Evolutionary conservation across 2,888 invertebrate genomes (phyloP), one percentile per base, ranked within the genome.

Genomic region (Drosophila neutralis): DNA sequence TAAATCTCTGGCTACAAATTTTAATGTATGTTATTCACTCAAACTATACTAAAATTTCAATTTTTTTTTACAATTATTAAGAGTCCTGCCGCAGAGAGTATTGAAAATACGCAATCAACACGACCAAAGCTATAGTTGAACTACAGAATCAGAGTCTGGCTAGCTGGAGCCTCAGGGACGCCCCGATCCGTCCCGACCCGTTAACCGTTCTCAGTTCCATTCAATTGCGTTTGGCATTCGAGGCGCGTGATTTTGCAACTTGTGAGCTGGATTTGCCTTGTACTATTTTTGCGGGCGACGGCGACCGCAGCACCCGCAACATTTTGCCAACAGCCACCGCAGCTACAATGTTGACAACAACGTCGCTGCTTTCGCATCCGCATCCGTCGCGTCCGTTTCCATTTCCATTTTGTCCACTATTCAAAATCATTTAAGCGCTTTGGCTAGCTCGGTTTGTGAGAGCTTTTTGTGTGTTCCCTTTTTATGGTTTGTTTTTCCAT

Each of bases 221-320:
- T 87, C 83, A 85, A 87, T 83, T 87, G 83, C 69, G 69, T 75
- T 85, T 72, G 75, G 65, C 69, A 71, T 82, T 73, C 86, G 78
- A 79, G 76, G 87, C 87, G 87, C 86, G 89, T 86, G 86, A 86
- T 86, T 86, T 88, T 86, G 87, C 89, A 87, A 79, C 89, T 87
- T 87, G 76, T 84, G 86, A 72, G 68, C 73, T 82, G 78, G 78
- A 87, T 88, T 86, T 84, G 75, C 70, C 70, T 71, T 80, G 70
- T 63, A 84, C 87, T 80, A 82, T 84, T 83, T 87, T 86, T 63
- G 38, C 45, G 35, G 24, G n/a, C 69, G 38, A 60, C 36, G 48
- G 51, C 65, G 7, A 69, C 79, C 76, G 52, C 78, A 76, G 59
- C 72, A 69, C 51, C 83, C 80, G 69, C 82, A 74, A 80, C 78